phyloP scores from a whole-genome alignment of 2,888 invertebrate genomes.

The Troglohyphantes excavatus region DNA sequence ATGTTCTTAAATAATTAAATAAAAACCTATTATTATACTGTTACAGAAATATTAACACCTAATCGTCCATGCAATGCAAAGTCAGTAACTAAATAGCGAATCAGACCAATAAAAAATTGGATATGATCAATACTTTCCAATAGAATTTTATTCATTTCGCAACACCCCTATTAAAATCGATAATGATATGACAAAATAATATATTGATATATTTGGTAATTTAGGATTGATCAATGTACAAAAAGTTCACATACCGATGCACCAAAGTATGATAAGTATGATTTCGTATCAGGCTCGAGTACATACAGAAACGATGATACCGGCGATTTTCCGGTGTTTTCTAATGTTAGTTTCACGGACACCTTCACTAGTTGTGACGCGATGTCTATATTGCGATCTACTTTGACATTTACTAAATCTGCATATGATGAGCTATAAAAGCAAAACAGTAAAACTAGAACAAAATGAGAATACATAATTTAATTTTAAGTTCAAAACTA shows the following conservation, averaged over 20 bases:
- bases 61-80: too few species aligned
- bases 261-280: constrained; percentile 89
- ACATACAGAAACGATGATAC: constrained; percentile 88
- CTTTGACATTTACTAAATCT: constrained; percentile 85
- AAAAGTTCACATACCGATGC: constrained; percentile 84
- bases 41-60: too few species aligned
- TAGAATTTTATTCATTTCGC: too few species aligned
- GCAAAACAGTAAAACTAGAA: constrained; percentile 34
- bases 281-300: constrained; percentile 86
- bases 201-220: not conserved
- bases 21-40: too few species aligned
- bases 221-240: not conserved
- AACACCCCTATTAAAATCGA: not conserved
- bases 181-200: not conserved
- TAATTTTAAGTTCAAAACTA: constrained; percentile 31
- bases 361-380: constrained; percentile 94
- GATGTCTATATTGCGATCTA: constrained; percentile 93
- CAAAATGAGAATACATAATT: constrained; percentile 45
- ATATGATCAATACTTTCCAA: too few species aligned
- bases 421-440: constrained; percentile 34
- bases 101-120: too few species aligned
- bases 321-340: constrained; percentile 90
- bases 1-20: too few species aligned
- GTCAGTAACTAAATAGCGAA: too few species aligned
- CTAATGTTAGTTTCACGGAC: constrained; percentile 89